A percentile compares a stretch with the other conserved stretches of the same genome.
Conservation (phyloP, 2,888 invertebrate species). For the Folsomia candida region DNA sequence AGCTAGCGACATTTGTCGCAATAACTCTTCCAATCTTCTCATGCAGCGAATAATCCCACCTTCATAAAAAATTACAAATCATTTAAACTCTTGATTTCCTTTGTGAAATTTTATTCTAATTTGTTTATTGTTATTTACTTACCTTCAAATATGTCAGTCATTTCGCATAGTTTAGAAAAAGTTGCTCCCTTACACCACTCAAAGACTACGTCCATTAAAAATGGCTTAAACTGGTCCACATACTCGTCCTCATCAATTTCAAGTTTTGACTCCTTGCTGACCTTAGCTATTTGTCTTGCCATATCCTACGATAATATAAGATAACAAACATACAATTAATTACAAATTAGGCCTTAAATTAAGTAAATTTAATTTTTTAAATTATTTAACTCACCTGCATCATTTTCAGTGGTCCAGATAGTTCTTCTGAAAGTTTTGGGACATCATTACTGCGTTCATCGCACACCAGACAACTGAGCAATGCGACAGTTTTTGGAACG, state of each 20-base stretch:
- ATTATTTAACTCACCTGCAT: conserved; percentile 68
- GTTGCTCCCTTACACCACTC: conserved; percentile 92
- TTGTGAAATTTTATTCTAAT: not conserved
- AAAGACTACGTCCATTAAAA: conserved; percentile 94
- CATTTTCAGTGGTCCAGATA: conserved; percentile 81
- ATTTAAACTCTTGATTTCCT: too few species aligned
- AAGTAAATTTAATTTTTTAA: not conserved
- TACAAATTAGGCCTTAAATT: conserved; percentile 3
- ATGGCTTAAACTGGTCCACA: conserved; percentile 87
- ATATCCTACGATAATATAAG: conserved; percentile 66
- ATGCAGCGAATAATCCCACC: conserved; percentile 86
- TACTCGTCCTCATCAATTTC: conserved; percentile 86
- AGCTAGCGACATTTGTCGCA: conserved; percentile 92
- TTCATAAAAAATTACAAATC: conserved; percentile 53
- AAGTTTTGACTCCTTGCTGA: conserved; percentile 78
- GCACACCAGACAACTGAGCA: conserved; percentile 88
- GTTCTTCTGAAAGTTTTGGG: conserved; percentile 77
- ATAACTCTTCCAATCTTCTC: conserved; percentile 90
- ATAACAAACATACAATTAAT: too few species aligned
- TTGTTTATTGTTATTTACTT: conserved; percentile 24
- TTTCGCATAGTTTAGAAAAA: conserved; percentile 88
- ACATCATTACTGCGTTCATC: conserved; percentile 84
- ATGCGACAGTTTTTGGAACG: conserved; percentile 76
- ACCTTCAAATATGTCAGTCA: conserved; percentile 96
- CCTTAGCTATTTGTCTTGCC: conserved; percentile 86